A percentile compares a stretch with the other conserved stretches of the same genome.
These are phyloP conservation scores for Ispidina lecontei DNA, from an alignment of 2,797 vertebrate species.

Conservation along the genomic window DNA sequence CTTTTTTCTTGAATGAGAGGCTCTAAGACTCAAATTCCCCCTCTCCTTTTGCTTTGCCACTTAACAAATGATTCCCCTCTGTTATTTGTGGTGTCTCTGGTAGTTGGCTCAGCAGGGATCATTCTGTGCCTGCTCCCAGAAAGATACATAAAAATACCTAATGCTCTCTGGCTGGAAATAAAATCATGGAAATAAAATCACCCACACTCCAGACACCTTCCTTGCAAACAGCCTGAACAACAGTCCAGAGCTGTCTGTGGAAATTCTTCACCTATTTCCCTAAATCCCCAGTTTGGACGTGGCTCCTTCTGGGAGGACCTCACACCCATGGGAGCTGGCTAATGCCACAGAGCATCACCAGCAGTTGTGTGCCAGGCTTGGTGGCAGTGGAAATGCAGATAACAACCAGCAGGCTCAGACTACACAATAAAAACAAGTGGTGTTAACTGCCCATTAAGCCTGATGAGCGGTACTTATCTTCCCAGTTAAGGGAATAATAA, in stretches of 20 bases:
- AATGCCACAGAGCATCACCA: not conserved
- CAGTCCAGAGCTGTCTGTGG: not conserved
- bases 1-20: not conserved
- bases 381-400: not conserved
- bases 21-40: not conserved
- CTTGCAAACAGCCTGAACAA: not conserved
- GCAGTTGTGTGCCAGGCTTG: not conserved
- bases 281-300: not conserved
- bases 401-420: not conserved
- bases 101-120: not conserved
- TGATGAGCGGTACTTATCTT: not conserved
- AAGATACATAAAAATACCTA: not conserved
- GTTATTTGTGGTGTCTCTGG: not conserved
- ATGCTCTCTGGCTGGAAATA: not conserved
- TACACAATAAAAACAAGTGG: not conserved
- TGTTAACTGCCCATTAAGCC: not conserved
- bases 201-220: not conserved
- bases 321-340: fast-evolving
- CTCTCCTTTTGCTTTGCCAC: not conserved
- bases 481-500: not conserved
- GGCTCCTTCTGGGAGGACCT: not conserved
- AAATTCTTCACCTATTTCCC: not conserved
- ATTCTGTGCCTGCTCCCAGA: not conserved
- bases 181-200: not conserved
- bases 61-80: not conserved